Conservation (phyloP, 2,797 vertebrate genomes). For the Cynodonichthys magdalenae region DNA sequence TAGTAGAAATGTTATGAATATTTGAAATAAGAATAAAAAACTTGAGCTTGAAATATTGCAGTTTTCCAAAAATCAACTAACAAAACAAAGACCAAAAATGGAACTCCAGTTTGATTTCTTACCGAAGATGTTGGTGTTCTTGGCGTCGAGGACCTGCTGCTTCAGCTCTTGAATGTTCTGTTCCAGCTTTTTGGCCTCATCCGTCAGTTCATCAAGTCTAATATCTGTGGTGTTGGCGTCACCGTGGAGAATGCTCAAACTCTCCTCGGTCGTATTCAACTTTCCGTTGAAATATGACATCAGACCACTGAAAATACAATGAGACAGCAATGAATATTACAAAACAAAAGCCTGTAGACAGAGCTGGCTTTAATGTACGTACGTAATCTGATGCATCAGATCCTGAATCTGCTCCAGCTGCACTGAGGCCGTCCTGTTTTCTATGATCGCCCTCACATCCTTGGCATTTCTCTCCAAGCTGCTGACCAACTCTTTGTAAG, state of each 20-base stretch:
- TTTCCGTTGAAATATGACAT: constrained; percentile 84
- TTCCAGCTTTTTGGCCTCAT: constrained; percentile 82
- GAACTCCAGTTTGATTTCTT: constrained; percentile 38
- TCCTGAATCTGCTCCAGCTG: constrained; percentile 85
- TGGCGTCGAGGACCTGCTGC: constrained; percentile 87
- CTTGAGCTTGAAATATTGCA: background rate
- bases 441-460: constrained; percentile 86
- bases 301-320: constrained; percentile 81
- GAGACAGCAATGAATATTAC: background rate
- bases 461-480: constrained; percentile 84
- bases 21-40: background rate
- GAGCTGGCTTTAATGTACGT: constrained; percentile 47
- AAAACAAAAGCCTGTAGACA: background rate
- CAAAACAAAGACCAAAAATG: background rate
- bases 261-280: constrained; percentile 81
- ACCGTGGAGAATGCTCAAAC: constrained; percentile 67
- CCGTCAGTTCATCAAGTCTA: constrained; percentile 75
- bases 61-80: no score
- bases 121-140: constrained; percentile 94
- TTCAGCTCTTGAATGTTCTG: constrained; percentile 80
- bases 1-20: background rate
- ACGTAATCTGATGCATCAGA: constrained; percentile 89
- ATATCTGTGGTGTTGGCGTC: constrained; percentile 75
- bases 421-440: constrained; percentile 84
- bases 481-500: constrained; percentile 85